Evolutionary conservation across 2,888 invertebrate species (phyloP), one percentile per base, ranked within the genome.

Genomic region (Cataglyphis albicans): DNA sequence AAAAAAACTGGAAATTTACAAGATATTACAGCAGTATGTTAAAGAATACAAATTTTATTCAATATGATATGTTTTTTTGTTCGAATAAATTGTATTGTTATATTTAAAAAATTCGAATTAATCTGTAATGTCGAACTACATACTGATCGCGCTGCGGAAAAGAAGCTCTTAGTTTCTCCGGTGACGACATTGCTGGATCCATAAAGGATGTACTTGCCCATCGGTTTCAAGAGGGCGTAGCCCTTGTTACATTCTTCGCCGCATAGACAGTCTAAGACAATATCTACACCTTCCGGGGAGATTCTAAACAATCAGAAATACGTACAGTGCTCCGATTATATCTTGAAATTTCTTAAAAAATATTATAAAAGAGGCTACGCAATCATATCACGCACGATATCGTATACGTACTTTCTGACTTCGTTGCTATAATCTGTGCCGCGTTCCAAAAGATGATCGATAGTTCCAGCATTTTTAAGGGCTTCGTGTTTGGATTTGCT

Each of bases 111-210:
- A 64, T 48, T 21, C 5, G 15, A 15, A 55, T 72, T 55, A 65
- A 78, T 61, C 55, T 32, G 55, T 29, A 88, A 82, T 59, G 29
- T 41, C 29, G 25, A 63, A 7, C 59, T 64, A 84, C 87, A 96
- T 96, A 98, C 98, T 88, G 98, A 97, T 96, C 98, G 97, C 90
- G 98, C 98, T 91, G 98, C 97, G 93, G 98, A 98, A 95, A 98
- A 98, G 96, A 98, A 97, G 95, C 98, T 98, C 95, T 98, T 98
- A 18, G 98, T 98, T 95, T 98, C 98, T 87, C 98, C 98, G 91
- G 98, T 98, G 92, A 98, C 98, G 93, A 98, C 97, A 95, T 98
- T 98, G 85, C 98, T 97, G 88, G 98, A 97, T 91, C 98, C 98
- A 94, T 97, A 98, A 59, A 98, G 96, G 91, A 98, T 96, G 95